These are phyloP conservation scores for Melanotaenia maccullochi DNA, from an alignment of 2,797 vertebrate species.

Conservation along the genomic window DNA sequence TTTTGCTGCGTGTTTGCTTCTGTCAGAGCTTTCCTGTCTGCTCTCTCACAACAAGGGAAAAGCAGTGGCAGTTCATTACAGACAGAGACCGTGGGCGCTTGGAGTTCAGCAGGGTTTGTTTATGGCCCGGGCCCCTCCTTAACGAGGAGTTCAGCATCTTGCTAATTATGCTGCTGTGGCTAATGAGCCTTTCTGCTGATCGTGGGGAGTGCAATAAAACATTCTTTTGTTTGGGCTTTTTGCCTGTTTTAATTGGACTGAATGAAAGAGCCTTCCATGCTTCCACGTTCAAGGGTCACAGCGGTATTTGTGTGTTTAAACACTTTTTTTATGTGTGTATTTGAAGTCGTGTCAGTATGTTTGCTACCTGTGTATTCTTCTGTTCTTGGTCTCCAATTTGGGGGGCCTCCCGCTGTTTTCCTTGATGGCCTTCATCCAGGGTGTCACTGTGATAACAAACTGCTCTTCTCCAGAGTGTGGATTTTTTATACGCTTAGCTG, in stretches of 20 bases:
- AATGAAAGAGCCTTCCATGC: slow-evolving; percentile 72
- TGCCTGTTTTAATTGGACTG: slow-evolving; percentile 80
- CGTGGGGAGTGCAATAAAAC: slow-evolving; percentile 79
- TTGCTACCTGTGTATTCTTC: slow-evolving; percentile 38
- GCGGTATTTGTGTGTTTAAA: slow-evolving; percentile 36
- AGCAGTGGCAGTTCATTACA: slow-evolving; percentile 82
- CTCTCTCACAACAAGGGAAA: slow-evolving; percentile 67
- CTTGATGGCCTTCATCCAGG: slow-evolving; percentile 48
- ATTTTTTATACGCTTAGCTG: slow-evolving; percentile 34
- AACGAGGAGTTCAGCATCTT: slow-evolving; percentile 86
- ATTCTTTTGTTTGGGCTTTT: slow-evolving; percentile 81
- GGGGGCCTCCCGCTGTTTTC: slow-evolving; percentile 55
- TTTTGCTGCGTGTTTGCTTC: slow-evolving; percentile 57
- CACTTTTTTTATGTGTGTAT: slow-evolving; percentile 40
- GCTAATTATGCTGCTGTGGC: slow-evolving; percentile 86
- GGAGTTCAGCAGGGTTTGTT: slow-evolving; percentile 84
- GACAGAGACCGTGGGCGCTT: slow-evolving; percentile 71
- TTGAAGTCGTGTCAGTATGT: slow-evolving; percentile 21
- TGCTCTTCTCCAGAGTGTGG: slow-evolving; percentile 13
- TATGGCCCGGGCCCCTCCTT: slow-evolving; percentile 83
- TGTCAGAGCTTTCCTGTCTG: slow-evolving; percentile 62
- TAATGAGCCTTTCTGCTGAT: slow-evolving; percentile 84
- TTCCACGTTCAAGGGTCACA: slow-evolving; percentile 54
- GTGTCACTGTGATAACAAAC: slow-evolving; percentile 29
- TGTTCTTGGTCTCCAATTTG: slow-evolving; percentile 43